phyloP scores from a whole-genome alignment of 2,113 vertebrate species.

The Accipiter cooperii region DNA sequence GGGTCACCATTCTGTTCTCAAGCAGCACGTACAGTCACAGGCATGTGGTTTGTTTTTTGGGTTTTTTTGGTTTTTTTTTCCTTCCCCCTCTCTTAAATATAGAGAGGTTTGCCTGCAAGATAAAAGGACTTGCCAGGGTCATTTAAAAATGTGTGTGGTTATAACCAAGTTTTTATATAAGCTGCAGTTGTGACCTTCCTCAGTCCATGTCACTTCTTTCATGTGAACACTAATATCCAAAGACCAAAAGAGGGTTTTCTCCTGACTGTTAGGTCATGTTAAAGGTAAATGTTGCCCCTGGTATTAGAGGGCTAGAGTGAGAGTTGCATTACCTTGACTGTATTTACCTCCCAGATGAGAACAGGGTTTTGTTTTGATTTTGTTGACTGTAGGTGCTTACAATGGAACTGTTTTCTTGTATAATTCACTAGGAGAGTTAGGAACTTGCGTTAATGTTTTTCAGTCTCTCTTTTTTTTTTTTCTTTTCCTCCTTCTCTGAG shows the following conservation, averaged over 20 bases:
- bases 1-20: neutral
- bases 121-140: neutral
- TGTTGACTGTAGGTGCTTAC: neutral
- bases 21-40: neutral
- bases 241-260: neutral
- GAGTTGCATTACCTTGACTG: fast-evolving
- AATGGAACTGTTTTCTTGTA: neutral
- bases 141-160: neutral
- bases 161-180: neutral
- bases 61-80: neutral
- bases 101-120: neutral
- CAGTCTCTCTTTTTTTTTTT: neutral
- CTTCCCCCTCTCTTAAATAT: neutral
- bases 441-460: neutral
- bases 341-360: neutral
- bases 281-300: neutral
- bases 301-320: neutral
- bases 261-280: neutral
- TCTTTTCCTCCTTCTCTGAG: neutral
- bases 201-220: neutral
- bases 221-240: fast-evolving
- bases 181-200: neutral
- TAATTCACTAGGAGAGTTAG: neutral
- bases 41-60: neutral
- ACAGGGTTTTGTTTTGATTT: neutral